Conservation (phyloP, 2,113 vertebrate species). For the Indicator maculatus region DNA sequence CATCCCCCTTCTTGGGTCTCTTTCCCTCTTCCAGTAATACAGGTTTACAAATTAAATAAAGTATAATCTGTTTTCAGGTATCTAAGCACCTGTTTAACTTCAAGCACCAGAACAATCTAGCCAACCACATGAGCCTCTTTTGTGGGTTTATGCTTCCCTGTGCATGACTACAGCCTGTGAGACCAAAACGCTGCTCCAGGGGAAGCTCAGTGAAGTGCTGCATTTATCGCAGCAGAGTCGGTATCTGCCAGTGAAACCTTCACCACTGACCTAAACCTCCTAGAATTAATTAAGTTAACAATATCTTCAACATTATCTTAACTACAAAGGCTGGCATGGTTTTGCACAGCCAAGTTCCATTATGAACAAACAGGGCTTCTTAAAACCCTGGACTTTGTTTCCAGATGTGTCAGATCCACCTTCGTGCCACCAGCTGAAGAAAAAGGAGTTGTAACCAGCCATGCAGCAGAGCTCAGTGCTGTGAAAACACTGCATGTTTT, state of each 20-base stretch:
- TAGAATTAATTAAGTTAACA: neutral
- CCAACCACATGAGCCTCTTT: neutral
- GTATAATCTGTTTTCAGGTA: neutral
- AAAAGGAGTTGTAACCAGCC: neutral
- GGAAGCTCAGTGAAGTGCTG: neutral
- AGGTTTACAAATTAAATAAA: neutral
- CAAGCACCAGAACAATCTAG: neutral
- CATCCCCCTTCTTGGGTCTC: neutral
- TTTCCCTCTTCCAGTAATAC: neutral
- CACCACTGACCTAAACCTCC: neutral
- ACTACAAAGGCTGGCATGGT: neutral
- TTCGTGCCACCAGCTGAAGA: neutral
- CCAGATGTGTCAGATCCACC: neutral
- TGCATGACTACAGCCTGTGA: neutral
- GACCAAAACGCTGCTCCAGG: neutral
- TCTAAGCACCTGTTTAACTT: neutral
- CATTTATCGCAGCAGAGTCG: neutral
- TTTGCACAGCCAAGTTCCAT: neutral
- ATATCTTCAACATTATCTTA: neutral
- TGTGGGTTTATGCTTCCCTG: neutral
- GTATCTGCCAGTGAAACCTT: neutral
- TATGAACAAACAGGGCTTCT: neutral
- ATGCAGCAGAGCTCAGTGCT: neutral
- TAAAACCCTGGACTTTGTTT: neutral
- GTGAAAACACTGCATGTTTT: neutral